phyloP scores from a whole-genome alignment of 2,113 vertebrate species.

The Podilymbus podiceps region DNA sequence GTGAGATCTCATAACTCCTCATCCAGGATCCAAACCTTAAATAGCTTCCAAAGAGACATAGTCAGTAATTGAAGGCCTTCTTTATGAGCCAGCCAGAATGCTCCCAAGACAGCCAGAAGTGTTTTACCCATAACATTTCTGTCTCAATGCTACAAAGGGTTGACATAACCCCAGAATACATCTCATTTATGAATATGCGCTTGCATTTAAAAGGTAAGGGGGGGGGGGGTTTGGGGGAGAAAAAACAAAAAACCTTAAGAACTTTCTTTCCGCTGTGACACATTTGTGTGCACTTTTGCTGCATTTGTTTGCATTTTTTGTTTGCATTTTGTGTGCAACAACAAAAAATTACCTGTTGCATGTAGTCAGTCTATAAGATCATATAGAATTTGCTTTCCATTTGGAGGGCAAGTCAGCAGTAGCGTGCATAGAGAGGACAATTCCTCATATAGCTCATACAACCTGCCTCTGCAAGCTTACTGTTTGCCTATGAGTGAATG shows the following conservation, averaged over 20 bases:
- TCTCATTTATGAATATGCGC: background rate
- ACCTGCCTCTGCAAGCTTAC: background rate
- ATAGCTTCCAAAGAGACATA: background rate
- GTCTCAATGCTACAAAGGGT: background rate
- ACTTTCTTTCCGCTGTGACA: fast-evolving
- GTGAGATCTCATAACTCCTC: conserved; percentile 35
- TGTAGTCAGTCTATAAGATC: background rate
- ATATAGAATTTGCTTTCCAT: background rate
- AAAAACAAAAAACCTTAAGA: background rate
- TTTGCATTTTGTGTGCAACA: background rate
- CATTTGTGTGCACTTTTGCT: background rate
- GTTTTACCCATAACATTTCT: background rate
- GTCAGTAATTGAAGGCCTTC: background rate
- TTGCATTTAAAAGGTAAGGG: background rate
- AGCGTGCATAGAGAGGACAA: background rate
- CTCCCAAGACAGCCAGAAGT: background rate
- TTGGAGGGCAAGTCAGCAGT: background rate
- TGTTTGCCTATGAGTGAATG: background rate
- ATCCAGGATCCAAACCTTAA: background rate
- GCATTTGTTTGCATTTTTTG: too few species aligned
- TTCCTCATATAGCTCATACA: background rate
- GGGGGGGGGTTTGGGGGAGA: too few species aligned
- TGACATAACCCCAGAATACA: background rate
- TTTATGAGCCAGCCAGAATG: background rate
- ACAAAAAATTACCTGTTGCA: background rate